Evolutionary conservation across 1,140 invertebrate genomes (phyloP).

Genomic region (Triops cancriformis): DNA sequence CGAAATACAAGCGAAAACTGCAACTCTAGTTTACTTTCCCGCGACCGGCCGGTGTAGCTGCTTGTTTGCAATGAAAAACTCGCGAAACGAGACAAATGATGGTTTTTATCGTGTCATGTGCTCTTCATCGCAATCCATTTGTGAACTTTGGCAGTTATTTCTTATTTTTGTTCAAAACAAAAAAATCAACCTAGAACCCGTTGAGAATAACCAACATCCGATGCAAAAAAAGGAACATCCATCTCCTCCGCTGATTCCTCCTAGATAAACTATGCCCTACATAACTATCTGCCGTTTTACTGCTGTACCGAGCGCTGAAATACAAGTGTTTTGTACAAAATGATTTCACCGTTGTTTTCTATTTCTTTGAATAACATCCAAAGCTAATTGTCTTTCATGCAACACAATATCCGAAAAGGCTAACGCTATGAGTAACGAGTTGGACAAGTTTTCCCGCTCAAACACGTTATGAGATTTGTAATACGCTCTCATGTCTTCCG

Average conservation of each 20-base stretch:
- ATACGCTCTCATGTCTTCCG: not conserved
- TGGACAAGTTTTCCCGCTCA: slow-evolving; percentile 19
- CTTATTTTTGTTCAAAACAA: not conserved
- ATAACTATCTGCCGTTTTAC: slow-evolving; percentile 14
- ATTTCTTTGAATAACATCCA: not conserved
- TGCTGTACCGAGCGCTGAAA: slow-evolving; percentile 9
- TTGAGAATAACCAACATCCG: not conserved
- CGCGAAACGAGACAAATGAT: not conserved
- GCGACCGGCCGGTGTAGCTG: not conserved
- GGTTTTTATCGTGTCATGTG: not conserved
- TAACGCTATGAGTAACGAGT: slow-evolving; percentile 16
- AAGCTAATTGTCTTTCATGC: not conserved
- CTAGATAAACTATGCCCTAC: not conserved
- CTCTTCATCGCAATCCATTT: not conserved
- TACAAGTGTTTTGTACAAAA: slow-evolving; percentile 14
- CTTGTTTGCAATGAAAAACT: not conserved
- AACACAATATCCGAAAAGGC: slow-evolving; percentile 17
- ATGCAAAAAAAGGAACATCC: not conserved
- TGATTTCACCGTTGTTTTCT: not conserved
- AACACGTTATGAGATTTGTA: not conserved
- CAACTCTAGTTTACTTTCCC: slow-evolving; percentile 4
- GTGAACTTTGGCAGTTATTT: not conserved
- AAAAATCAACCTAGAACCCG: not conserved
- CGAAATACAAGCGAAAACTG: not conserved
- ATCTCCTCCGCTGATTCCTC: not conserved